phyloP scores from a whole-genome alignment of 2,888 invertebrate genomes.

The Baccha elongata region DNA sequence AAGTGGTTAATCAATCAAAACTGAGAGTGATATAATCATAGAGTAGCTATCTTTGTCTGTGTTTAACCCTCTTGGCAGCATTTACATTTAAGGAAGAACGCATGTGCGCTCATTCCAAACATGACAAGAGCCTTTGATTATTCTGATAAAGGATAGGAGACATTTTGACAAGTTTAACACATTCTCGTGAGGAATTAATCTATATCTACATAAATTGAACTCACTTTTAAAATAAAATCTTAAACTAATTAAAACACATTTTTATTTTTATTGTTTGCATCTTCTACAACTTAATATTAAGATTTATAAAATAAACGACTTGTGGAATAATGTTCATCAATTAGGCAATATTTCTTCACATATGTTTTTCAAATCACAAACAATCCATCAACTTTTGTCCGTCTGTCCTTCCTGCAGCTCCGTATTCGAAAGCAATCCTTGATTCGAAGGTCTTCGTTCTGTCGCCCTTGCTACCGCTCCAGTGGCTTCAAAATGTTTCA shows the following conservation, averaged over 20 bases:
- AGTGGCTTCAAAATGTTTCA: conserved; percentile 78
- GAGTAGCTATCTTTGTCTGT: not conserved
- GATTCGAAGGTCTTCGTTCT: conserved; percentile 75
- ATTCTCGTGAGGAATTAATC: too few relatives aligned
- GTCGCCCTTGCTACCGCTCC: conserved; percentile 76
- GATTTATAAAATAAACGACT: too few relatives aligned
- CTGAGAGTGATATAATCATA: not conserved
- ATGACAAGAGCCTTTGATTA: not conserved
- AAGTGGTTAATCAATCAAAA: conserved; percentile 66
- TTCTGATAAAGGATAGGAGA: not conserved
- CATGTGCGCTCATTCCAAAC: not conserved
- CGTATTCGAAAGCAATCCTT: conserved; percentile 68
- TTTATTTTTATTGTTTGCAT: too few relatives aligned
- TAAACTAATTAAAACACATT: too few relatives aligned
- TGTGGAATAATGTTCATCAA: not conserved
- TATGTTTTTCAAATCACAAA: not conserved
- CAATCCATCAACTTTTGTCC: conserved; percentile 35
- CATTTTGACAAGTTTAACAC: too few relatives aligned
- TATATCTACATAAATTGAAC: too few relatives aligned
- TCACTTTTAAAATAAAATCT: too few relatives aligned
- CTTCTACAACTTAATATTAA: too few relatives aligned
- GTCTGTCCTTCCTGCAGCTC: conserved; percentile 11
- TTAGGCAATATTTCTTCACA: not conserved
- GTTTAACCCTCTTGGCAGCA: not conserved
- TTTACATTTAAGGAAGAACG: not conserved